Evolutionary conservation across 2,888 invertebrate genomes (phyloP).

Genomic region (Epicampocera succincta): DNA sequence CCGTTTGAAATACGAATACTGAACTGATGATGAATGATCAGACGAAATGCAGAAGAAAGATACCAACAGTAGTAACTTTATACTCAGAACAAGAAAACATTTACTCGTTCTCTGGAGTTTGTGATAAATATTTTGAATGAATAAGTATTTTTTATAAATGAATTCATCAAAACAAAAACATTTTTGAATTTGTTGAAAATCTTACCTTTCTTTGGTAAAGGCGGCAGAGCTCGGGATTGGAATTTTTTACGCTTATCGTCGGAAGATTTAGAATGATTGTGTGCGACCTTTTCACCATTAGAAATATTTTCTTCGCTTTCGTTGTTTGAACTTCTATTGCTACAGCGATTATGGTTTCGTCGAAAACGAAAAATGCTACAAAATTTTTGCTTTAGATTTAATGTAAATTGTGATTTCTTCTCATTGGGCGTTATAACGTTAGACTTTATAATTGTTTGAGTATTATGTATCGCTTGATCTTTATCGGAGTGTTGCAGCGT

Average conservation of each 20-base stretch:
- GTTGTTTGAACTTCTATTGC: slow-evolving; percentile 75
- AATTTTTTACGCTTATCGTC: slow-evolving; percentile 82
- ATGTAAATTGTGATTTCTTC: slow-evolving; percentile 88
- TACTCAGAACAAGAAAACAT: too few species aligned
- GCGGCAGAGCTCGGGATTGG: slow-evolving; percentile 86
- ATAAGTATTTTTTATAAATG: too few species aligned
- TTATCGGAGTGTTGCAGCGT: slow-evolving; percentile 37
- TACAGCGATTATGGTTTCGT: slow-evolving; percentile 79
- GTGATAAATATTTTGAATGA: too few species aligned
- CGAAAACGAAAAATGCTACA: slow-evolving; percentile 92
- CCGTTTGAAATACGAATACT: too few species aligned
- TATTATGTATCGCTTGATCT: slow-evolving; percentile 49
- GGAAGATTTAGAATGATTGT: slow-evolving; percentile 68
- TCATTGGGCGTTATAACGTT: slow-evolving; percentile 78
- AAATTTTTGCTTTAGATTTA: slow-evolving; percentile 91
- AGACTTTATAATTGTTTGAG: slow-evolving; percentile 65
- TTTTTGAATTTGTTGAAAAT: too few species aligned
- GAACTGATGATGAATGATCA: too few species aligned
- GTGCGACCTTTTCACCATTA: slow-evolving; percentile 69
- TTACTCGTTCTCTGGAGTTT: too few species aligned
- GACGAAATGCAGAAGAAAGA: too few species aligned
- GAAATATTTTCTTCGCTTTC: slow-evolving; percentile 71
- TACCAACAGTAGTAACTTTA: too few species aligned
- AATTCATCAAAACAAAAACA: too few species aligned
- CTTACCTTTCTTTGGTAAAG: slow-evolving; percentile 84